These are phyloP conservation scores for Virgularia gustaviana DNA, from an alignment of 92 coral and sea anemone species.

Conservation along the genomic window DNA sequence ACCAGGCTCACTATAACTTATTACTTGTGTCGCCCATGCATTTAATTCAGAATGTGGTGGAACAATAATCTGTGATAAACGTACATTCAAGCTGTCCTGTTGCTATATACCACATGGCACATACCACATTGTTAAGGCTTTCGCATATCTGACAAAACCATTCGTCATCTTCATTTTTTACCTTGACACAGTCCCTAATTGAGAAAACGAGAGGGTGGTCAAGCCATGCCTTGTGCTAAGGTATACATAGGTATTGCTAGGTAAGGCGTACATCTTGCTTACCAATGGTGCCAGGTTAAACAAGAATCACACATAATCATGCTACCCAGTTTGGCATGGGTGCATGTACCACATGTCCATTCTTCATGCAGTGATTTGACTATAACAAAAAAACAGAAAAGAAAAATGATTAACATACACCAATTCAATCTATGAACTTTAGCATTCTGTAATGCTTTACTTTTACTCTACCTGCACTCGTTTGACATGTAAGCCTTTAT, in stretches of 20 bases:
- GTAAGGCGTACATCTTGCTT: too few relatives aligned
- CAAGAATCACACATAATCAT: slow-evolving; percentile 9
- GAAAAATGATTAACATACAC: neutral
- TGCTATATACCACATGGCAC: too few relatives aligned
- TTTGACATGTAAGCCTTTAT: neutral
- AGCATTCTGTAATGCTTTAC: neutral
- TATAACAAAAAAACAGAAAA: neutral
- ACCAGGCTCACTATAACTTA: too few relatives aligned
- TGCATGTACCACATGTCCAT: slow-evolving; percentile 10
- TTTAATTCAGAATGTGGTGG: too few relatives aligned
- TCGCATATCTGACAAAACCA: neutral
- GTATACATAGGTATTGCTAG: too few relatives aligned
- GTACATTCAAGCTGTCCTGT: too few relatives aligned
- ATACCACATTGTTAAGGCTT: neutral
- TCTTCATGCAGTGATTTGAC: slow-evolving; percentile 7
- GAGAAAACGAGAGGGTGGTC: too few relatives aligned
- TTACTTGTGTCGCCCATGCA: too few relatives aligned
- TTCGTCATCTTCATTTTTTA: neutral
- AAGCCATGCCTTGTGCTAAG: too few relatives aligned
- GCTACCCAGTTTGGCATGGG: neutral
- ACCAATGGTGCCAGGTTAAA: slow-evolving; percentile 24
- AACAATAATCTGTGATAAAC: too few relatives aligned
- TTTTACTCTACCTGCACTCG: neutral
- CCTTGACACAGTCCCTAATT: neutral
- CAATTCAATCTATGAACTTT: neutral